phyloP scores from a whole-genome alignment of 2,797 vertebrate species.

The Hypotaenidia philippensis region DNA sequence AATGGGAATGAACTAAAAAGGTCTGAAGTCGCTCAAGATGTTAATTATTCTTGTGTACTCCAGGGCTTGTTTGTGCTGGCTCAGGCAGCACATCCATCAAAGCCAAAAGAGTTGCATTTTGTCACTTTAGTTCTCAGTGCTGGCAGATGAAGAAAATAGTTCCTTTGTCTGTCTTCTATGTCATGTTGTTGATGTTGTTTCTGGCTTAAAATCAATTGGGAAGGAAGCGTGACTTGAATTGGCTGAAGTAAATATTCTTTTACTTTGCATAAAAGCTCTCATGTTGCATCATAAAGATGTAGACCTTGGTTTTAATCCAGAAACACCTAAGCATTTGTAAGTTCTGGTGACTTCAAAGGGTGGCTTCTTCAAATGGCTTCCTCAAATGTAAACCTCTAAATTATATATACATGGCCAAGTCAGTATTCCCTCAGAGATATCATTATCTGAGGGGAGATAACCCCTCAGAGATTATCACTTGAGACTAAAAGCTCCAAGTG shows the following conservation, averaged over 20 bases:
- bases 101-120: conserved; percentile 18
- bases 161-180: conserved; percentile 44
- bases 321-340: neutral
- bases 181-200: conserved; percentile 12
- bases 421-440: neutral
- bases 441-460: neutral
- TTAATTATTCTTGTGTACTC: conserved; percentile 56
- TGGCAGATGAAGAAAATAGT: conserved; percentile 32
- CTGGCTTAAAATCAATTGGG: conserved; percentile 41
- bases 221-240: conserved; percentile 5
- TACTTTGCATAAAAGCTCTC: neutral
- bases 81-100: neutral
- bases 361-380: neutral
- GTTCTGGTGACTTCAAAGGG: neutral
- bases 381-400: neutral
- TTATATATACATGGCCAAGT: neutral
- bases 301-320: neutral
- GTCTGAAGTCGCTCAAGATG: neutral
- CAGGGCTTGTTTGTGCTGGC: conserved; percentile 41
- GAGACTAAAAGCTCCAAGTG: neutral
- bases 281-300: neutral
- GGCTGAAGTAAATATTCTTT: conserved; percentile 1
- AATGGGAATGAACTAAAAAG: neutral
- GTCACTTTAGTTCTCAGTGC: conserved; percentile 3
- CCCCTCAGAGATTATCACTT: neutral